phyloP scores from a whole-genome alignment of 53 echinoderm and acorn worm species.

The Echinarachnius parma region DNA sequence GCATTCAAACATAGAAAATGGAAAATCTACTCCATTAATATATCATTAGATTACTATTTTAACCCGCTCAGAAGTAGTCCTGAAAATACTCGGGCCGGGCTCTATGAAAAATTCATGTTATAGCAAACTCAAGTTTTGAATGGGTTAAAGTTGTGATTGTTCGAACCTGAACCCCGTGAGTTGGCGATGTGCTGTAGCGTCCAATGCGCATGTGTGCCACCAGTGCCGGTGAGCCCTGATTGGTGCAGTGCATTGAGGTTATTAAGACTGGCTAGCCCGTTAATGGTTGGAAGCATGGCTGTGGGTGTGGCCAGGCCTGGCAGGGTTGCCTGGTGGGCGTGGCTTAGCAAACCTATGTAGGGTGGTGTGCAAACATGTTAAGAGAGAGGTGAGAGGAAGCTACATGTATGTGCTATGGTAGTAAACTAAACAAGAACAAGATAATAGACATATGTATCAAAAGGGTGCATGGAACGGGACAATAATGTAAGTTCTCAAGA shows the following conservation, averaged over 20 bases:
- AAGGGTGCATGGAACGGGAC: neutral
- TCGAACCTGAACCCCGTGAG: conserved; percentile 29
- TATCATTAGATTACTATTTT: too few relatives aligned
- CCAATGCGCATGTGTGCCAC: conserved; percentile 23
- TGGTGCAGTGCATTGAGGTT: conserved; percentile 36
- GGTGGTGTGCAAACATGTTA: too few relatives aligned
- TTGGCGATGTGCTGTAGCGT: conserved; percentile 39
- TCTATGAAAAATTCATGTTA: too few relatives aligned
- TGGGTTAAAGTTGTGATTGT: too few relatives aligned
- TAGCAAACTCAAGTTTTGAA: too few relatives aligned
- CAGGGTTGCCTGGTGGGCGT: neutral
- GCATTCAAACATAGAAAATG: too few relatives aligned
- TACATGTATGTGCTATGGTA: neutral
- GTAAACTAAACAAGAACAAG: neutral
- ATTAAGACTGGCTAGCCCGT: conserved; percentile 32
- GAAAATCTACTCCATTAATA: too few relatives aligned
- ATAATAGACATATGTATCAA: neutral
- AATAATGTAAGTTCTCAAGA: too few relatives aligned
- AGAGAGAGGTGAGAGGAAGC: conserved; percentile 2
- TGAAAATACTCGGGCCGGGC: too few relatives aligned
- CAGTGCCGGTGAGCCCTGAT: conserved; percentile 2
- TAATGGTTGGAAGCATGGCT: conserved; percentile 23
- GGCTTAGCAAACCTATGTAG: conserved; percentile 25
- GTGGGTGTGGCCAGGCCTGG: conserved; percentile 15
- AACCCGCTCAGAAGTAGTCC: too few relatives aligned